Evolutionary conservation across 2,888 invertebrate species (phyloP).

Genomic region (Pollenia angustigena): DNA sequence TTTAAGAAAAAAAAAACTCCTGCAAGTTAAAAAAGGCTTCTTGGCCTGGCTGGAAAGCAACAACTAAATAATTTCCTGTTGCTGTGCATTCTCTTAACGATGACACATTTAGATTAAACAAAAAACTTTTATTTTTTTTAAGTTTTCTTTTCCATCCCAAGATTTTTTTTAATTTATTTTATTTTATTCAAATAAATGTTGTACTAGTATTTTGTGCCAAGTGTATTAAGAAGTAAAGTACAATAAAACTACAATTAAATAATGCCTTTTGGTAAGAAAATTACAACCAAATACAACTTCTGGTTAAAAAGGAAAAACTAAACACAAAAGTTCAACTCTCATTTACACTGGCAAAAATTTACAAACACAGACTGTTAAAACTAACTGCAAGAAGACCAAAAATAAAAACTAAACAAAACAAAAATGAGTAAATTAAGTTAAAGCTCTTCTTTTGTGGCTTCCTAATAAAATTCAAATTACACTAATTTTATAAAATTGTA

Average conservation of each 20-base stretch:
- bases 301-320: conserved; percentile 34
- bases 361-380: conserved; percentile 10
- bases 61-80: conserved; percentile 48
- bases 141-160: conserved; percentile 5
- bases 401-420: conserved; percentile 17
- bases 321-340: conserved; percentile 31
- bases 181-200: conserved; percentile 49
- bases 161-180: conserved; percentile 34
- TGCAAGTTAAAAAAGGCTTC: not conserved
- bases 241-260: conserved; percentile 71
- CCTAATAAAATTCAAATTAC: conserved; percentile 75
- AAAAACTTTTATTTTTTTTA: conserved; percentile 15
- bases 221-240: conserved; percentile 59
- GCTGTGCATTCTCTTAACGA: conserved; percentile 50
- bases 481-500: conserved; percentile 71
- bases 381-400: not conserved
- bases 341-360: not conserved
- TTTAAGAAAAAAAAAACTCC: not conserved
- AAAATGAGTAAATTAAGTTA: conserved; percentile 55
- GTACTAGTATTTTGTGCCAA: conserved; percentile 40
- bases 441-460: conserved; percentile 70
- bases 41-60: not conserved
- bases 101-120: conserved; percentile 60
- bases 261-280: conserved; percentile 60
- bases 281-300: conserved; percentile 53